Base-by-base conservation (phyloP, 2,888 invertebrate genomes). In the Nomada ruficornis region DNA sequence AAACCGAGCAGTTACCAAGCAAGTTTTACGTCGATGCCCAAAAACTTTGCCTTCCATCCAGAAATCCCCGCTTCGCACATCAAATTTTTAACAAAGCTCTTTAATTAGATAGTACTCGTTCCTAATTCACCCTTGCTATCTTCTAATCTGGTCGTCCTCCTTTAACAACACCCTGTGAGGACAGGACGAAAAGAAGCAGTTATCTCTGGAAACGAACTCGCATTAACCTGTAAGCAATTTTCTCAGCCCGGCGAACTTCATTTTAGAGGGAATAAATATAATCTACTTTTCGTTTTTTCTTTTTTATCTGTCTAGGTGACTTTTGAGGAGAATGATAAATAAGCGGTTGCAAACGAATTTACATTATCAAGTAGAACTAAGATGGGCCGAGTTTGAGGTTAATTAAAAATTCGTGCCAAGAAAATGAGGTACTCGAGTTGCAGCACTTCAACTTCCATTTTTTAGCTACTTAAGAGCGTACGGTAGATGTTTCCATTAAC, bases 51-150 rank as follows among this genome's bases (percentile, higher is more conserved):
- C 50, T 42, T 20, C 55, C 20, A 4, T 3, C 20, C 4, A 42
- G 18, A 26, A 59, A 59, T 59, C 52, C 36, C 29, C 44, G 29
- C 26, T 20, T 10, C 18, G 44, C 3, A 29, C 20, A 69, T 59
- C n/a, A 50, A 76, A 76, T 79, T 79, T 79, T 79, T 64, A 77
- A 59, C 79, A 44, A 59, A 76, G 20, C 68, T 5, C 13, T 11
- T 42, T 44, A 64, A 79, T 69, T 70, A 77, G 29, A 52, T 42
- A 15, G 7, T 2, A 1, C 23, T 69, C 55, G 47, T 76, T 64
- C 29, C 42, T 69, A 69, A 76, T 69, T 69, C 77, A 36, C 11
- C 55, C n/a, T 13, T 55, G 50, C 23, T 44, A 18, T 57, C 50
- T n/a, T 52, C 55, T 15, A 68, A 59, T 59, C 71, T 26, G 15